phyloP scores from a whole-genome alignment of 2,888 invertebrate genomes.

The Mesorhabditis belari region DNA sequence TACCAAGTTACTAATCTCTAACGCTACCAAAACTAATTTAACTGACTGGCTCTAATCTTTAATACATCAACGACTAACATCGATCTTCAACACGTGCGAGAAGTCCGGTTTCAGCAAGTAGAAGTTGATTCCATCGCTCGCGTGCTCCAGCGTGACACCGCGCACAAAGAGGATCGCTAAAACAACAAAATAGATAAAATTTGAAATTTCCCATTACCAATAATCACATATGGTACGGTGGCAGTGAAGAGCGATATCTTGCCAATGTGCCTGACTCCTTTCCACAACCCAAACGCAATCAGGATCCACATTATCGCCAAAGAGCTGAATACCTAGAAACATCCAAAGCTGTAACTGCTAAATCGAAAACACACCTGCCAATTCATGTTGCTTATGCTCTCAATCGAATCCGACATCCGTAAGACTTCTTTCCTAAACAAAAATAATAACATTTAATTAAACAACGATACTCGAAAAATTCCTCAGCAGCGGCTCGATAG shows the following conservation, averaged over 20 bases:
- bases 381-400: neutral
- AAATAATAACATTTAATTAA: no score
- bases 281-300: conserved; percentile 29
- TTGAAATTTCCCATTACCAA: conserved; percentile 25
- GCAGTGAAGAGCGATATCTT: conserved; percentile 15
- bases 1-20: no score
- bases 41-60: no score
- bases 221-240: neutral
- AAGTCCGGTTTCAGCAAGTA: conserved; percentile 37
- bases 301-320: conserved; percentile 29
- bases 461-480: no score
- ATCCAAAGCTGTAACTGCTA: no score
- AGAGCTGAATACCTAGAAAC: conserved; percentile 8
- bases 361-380: neutral
- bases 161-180: conserved; percentile 37
- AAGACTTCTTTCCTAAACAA: no score
- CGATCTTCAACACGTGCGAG: neutral
- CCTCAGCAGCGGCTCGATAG: no score
- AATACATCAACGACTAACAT: no score
- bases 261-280: conserved; percentile 42
- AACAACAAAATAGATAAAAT: conserved; percentile 44
- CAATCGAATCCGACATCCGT: no score
- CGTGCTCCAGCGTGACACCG: conserved; percentile 38
- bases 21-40: no score
- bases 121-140: conserved; percentile 34